phyloP scores from a whole-genome alignment of 2,888 invertebrate genomes.

The Ectemnius lituratus region DNA sequence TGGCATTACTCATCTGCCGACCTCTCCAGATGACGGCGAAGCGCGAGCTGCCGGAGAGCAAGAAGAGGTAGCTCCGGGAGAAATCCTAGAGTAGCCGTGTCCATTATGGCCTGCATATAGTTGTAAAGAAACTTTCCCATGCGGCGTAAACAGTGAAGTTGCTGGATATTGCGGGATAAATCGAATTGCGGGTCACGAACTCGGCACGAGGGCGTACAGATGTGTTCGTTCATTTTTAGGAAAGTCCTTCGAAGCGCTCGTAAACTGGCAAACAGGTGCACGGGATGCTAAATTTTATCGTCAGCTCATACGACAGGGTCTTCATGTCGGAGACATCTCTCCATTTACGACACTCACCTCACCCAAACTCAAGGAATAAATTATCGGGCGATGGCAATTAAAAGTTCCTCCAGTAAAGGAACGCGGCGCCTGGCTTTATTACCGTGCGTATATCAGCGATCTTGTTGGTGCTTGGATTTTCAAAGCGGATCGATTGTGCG shows the following conservation, averaged over 20 bases:
- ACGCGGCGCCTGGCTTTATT: not conserved
- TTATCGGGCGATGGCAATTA: not conserved
- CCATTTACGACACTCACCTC: slow-evolving; percentile 4
- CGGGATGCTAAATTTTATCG: not conserved
- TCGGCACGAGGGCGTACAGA: slow-evolving; percentile 43
- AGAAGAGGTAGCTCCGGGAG: slow-evolving; percentile 63
- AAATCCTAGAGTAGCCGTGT: slow-evolving; percentile 62
- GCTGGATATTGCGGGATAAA: slow-evolving; percentile 53
- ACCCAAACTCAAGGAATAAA: not conserved
- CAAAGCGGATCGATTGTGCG: not conserved
- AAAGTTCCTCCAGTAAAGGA: not conserved
- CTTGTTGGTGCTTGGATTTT: not conserved
- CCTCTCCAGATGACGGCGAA: slow-evolving; percentile 9
- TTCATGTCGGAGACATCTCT: not conserved
- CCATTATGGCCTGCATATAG: slow-evolving; percentile 48
- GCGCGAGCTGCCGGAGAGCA: slow-evolving; percentile 54
- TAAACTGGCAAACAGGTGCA: slow-evolving; percentile 55
- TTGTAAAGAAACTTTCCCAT: slow-evolving; percentile 57
- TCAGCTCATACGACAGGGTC: not conserved
- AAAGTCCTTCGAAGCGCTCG: slow-evolving; percentile 30
- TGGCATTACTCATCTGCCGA: too few relatives aligned
- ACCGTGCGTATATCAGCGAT: not conserved
- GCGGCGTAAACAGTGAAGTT: slow-evolving; percentile 55
- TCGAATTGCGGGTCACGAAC: slow-evolving; percentile 57
- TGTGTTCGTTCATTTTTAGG: slow-evolving; percentile 43